These are phyloP conservation scores for Hetaerina americana DNA, from an alignment of 1,140 invertebrate species.

Conservation along the genomic window DNA sequence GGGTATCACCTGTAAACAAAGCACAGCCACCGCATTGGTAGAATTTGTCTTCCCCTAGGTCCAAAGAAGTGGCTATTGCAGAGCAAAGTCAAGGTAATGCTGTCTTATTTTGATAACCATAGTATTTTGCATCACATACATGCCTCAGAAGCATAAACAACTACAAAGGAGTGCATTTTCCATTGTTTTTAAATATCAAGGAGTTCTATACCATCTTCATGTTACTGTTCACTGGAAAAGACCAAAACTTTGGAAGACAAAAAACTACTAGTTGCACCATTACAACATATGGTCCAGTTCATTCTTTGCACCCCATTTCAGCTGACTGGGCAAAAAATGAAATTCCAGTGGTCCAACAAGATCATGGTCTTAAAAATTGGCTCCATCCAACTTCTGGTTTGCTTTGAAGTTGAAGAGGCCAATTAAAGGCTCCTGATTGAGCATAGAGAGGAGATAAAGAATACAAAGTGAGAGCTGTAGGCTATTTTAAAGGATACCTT, in stretches of 20 bases:
- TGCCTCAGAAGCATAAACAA: neutral
- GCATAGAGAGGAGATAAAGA: neutral
- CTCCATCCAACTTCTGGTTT: neutral
- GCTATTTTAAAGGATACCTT: neutral
- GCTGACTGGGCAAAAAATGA: neutral
- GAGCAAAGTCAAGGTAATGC: too few relatives aligned
- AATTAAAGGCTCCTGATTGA: neutral
- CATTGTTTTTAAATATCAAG: too few relatives aligned
- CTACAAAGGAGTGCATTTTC: too few relatives aligned
- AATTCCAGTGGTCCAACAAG: neutral
- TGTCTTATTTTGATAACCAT: too few relatives aligned
- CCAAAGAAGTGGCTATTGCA: too few relatives aligned
- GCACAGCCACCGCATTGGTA: too few relatives aligned
- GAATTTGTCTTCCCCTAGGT: too few relatives aligned
- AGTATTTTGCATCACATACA: too few relatives aligned
- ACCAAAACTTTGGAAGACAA: too few relatives aligned
- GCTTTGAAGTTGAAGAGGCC: neutral
- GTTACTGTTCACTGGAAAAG: too few relatives aligned
- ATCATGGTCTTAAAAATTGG: neutral
- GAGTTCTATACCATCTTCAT: too few relatives aligned
- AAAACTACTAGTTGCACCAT: neutral
- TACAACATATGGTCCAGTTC: neutral
- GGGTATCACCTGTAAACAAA: too few relatives aligned
- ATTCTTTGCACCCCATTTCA: neutral
- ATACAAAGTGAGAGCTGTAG: neutral